Evolutionary conservation across 2,888 invertebrate species (phyloP), one percentile per base, ranked within the genome.

Genomic region (Chydorus sphaericus): DNA sequence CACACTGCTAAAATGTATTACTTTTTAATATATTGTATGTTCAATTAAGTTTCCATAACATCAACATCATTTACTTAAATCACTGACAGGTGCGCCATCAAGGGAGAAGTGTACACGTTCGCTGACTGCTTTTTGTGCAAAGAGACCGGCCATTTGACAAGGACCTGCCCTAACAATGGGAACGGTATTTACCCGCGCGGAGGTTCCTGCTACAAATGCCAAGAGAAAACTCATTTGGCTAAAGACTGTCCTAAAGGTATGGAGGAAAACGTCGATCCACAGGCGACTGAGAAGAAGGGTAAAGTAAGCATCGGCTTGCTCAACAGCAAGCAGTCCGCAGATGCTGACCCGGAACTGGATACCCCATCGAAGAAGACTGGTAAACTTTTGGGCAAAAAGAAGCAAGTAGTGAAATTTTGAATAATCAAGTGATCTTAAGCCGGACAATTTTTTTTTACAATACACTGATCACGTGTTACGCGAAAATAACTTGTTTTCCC

Each of bases 121-220:
- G 91, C 91, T 0, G 81, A 79, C 55, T 93, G 92, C 69, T 92
- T 91, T 66, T 83, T 92, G 61, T 93, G 92, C 68, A 80, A 80
- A 56, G 82, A 90, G 69, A 80, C 79, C 70, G 92, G 92, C 6
- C 92, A 93, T 68, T 82, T 92, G 63, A 81, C 90, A 0, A 77
- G 82, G 59, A 85, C 89, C 65, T 93, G 92, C 69, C 86, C 89
- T 4, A 83, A 90, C 65, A 92, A 92, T 73, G 81, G 83, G 0
- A 81, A 81, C 65, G 90, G 44, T 10, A 44, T 44, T 23, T 44
- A 44, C n/a, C 44, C 44, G 6, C 3, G n/a, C 28, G 44, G 86
- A 36, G 85, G 85, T 1, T 71, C 75, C n/a, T 88, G 89, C 66
- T 85, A 81, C 62, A 72, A 82, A 3, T 92, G 91, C 72, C 87